Evolutionary conservation across 2,113 vertebrate species (phyloP).

Genomic region (Hippocampus comes): DNA sequence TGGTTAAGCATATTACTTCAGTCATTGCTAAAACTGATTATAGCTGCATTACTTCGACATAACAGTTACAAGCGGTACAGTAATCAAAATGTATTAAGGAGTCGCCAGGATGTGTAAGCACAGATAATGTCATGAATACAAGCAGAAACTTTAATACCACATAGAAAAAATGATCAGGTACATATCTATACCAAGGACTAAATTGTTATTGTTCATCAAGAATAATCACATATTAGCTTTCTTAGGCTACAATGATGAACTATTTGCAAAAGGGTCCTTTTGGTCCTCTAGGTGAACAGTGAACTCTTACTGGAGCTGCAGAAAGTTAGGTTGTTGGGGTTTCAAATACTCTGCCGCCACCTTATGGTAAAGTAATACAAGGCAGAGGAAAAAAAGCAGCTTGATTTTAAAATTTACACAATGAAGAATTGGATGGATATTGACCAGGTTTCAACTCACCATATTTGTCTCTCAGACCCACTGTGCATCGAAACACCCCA

Average conservation of each 20-base stretch:
- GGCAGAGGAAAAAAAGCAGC: background rate
- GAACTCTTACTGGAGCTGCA: slow-evolving; percentile 12
- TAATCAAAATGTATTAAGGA: background rate
- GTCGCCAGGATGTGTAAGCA: background rate
- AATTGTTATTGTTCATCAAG: too few relatives aligned
- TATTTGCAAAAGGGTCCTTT: slow-evolving; percentile 36
- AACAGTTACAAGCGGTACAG: background rate
- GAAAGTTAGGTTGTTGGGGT: background rate
- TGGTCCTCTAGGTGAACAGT: slow-evolving; percentile 54
- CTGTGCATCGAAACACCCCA: slow-evolving; percentile 97
- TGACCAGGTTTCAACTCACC: slow-evolving; percentile 72
- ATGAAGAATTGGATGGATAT: background rate
- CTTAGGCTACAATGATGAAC: background rate
- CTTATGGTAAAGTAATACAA: slow-evolving; percentile 35
- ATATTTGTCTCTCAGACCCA: slow-evolving; percentile 95
- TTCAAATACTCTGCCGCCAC: slow-evolving; percentile 42
- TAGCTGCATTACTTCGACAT: background rate
- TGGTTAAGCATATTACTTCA: background rate
- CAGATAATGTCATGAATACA: background rate
- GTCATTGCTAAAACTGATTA: background rate
- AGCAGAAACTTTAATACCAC: background rate
- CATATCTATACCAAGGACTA: background rate
- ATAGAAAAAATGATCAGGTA: background rate
- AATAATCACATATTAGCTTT: background rate
- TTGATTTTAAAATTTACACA: background rate